Base-by-base conservation (phyloP, 1,140 invertebrate species). In the Goniozus legneri region DNA sequence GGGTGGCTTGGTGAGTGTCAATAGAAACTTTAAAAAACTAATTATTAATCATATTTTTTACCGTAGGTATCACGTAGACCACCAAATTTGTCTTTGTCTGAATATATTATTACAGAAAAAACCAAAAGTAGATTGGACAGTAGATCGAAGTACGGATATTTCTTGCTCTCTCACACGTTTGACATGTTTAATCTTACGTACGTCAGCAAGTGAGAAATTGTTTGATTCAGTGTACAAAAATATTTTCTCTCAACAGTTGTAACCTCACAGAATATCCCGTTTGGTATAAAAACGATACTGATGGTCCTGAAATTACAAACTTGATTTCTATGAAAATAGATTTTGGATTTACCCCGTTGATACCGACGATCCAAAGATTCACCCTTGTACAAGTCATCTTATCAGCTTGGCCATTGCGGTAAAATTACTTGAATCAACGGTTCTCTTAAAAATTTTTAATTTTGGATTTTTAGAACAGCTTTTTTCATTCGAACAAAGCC, bases 161-260 rank as follows among this genome's bases (percentile, higher is more conserved):
- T 32, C 13, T n/a, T 62, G 1, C 14, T 52, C 10, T 8, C 19
- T 14, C 44, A 49, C 3, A 3, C 60, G 0, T 14, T 36, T 3
- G 16, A 53, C 0, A 51, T 62, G 22, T 63, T 47, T 16, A 62
- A 63, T 34, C 51, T 60, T 18, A 57, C 40, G 56, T 64, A 27
- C 10, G 24, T 10, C 4, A 27, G 24, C 10, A 10, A 6, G 4
- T 27, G 4, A 4, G 10, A 10, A 27, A 10, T 6, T 27, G 24
- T 27, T 27, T 4, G 24, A 27, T 27, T 27, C n/a, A n/a, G n/a
- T n/a, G n/a, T n/a, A n/a, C n/a, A n/a, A n/a, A n/a, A n/a, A n/a
- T n/a, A n/a, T n/a, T n/a, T n/a, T n/a, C n/a, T n/a, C n/a, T n/a
- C n/a, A n/a, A n/a, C n/a, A n/a, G n/a, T n/a, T n/a, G n/a, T n/a